Conservation (phyloP, 2,888 invertebrate genomes). For the Pristionchus entomophagus region DNA sequence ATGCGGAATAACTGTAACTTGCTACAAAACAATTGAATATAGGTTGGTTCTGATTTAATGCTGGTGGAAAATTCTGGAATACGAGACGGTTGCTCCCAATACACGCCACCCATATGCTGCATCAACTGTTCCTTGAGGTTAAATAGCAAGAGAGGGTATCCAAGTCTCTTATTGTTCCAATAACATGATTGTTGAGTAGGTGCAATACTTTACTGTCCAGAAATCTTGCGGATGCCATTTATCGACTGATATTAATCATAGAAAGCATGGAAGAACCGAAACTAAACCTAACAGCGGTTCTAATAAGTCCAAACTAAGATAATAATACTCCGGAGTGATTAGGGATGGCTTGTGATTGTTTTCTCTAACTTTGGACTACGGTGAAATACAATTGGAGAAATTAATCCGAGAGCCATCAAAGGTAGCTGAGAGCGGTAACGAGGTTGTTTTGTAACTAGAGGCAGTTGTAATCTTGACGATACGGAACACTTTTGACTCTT, state of each 20-base stretch:
- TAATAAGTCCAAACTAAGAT: background rate
- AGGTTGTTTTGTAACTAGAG: slow-evolving; percentile 38
- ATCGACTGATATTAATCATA: background rate
- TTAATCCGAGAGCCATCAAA: background rate
- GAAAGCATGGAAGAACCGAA: background rate
- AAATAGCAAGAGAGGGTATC: too few relatives aligned
- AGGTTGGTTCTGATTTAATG: too few relatives aligned
- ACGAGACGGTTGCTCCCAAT: too few relatives aligned
- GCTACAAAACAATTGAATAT: too few relatives aligned
- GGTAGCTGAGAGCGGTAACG: slow-evolving; percentile 29
- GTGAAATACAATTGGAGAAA: background rate
- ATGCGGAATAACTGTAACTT: too few relatives aligned
- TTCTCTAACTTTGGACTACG: background rate
- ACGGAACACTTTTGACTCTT: slow-evolving; percentile 43
- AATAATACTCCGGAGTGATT: slow-evolving; percentile 32
- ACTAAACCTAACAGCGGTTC: slow-evolving; percentile 20
- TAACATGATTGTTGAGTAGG: too few relatives aligned
- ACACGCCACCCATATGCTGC: too few relatives aligned
- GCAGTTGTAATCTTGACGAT: background rate
- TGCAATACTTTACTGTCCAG: too few relatives aligned
- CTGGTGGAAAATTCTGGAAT: too few relatives aligned
- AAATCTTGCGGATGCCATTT: too few relatives aligned
- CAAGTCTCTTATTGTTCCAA: too few relatives aligned
- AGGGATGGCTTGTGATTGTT: slow-evolving; percentile 15
- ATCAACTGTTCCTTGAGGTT: too few relatives aligned